Percentiles rank a stretch among this genome's conserved stretches.
These are phyloP conservation scores for Panthera uncia DNA, from an alignment of 2,113 vertebrate genomes.

Conservation along the genomic window DNA sequence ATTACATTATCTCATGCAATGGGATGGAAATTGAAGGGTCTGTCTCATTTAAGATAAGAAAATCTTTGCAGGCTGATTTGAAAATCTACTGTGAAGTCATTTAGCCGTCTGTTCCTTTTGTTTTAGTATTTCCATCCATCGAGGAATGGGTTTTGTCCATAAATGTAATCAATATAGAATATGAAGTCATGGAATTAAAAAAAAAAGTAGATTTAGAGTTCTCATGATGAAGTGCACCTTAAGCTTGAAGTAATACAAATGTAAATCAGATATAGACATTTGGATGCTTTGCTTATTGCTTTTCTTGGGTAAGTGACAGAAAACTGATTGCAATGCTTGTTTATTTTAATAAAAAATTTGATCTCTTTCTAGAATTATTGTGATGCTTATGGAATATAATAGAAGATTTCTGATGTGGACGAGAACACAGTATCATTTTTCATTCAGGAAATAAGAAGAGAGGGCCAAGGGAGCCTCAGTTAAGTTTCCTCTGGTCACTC, in stretches of 20 bases:
- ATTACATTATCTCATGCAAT: background rate
- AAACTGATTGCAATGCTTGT: background rate
- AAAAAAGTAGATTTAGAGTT: conserved; percentile 21
- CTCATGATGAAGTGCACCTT: background rate
- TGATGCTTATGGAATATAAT: background rate
- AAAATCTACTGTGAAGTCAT: conserved; percentile 36
- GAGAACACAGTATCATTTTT: background rate
- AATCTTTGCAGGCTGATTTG: background rate
- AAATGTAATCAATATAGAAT: conserved; percentile 52
- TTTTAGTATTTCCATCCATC: background rate
- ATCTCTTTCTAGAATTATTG: background rate
- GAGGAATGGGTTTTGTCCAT: conserved; percentile 38
- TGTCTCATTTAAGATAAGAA: background rate
- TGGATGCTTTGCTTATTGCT: background rate
- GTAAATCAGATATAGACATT: background rate
- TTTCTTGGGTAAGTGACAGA: conserved; percentile 2
- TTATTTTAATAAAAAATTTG: conserved; percentile 26
- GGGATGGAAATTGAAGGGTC: background rate
- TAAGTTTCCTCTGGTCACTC: background rate
- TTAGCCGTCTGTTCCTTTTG: background rate
- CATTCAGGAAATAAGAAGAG: background rate
- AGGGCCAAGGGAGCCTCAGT: background rate
- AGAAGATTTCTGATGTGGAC: background rate
- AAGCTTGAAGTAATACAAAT: conserved; percentile 7
- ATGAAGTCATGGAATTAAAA: conserved; percentile 45